These are phyloP conservation scores for Drosophila nigromelanica DNA, from an alignment of 1,140 invertebrate species.

Conservation along the genomic window DNA sequence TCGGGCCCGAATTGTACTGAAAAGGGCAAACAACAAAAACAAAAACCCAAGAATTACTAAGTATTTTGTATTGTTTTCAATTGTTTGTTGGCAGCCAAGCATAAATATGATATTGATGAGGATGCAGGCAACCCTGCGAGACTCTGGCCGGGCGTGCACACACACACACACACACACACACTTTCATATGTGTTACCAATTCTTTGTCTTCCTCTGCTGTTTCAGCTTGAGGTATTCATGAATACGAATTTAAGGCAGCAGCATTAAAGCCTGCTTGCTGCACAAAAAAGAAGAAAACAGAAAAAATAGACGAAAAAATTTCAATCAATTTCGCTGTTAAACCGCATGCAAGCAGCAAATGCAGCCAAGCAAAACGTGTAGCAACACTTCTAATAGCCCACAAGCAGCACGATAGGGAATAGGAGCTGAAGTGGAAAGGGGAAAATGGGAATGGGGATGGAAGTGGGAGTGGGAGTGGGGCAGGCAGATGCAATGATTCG, in stretches of 20 bases:
- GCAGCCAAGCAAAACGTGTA: slow-evolving; percentile 50
- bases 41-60: slow-evolving; percentile 65
- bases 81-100: slow-evolving; percentile 76
- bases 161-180: background rate
- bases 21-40: slow-evolving; percentile 29
- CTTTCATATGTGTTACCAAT: slow-evolving; percentile 1
- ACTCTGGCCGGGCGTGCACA: slow-evolving; percentile 4
- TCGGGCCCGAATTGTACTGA: background rate
- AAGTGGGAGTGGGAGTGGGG: background rate
- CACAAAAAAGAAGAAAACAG: background rate
- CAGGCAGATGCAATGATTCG: slow-evolving; percentile 34
- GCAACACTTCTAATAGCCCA: slow-evolving; percentile 48
- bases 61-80: slow-evolving; percentile 81
- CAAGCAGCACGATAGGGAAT: background rate
- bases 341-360: slow-evolving; percentile 32
- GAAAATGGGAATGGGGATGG: too few species aligned
- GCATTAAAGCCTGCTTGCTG: slow-evolving; percentile 7
- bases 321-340: slow-evolving; percentile 42
- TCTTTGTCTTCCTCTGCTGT: background rate
- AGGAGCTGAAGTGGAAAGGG: background rate
- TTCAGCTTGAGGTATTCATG: background rate
- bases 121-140: slow-evolving; percentile 37
- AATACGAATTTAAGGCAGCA: slow-evolving; percentile 23
- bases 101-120: slow-evolving; percentile 81
- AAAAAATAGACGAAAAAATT: background rate